Evolutionary conservation across 30 jellyfish, hydroid and myxozoan species (phyloP).

Genomic region (Morbakka virulenta): DNA sequence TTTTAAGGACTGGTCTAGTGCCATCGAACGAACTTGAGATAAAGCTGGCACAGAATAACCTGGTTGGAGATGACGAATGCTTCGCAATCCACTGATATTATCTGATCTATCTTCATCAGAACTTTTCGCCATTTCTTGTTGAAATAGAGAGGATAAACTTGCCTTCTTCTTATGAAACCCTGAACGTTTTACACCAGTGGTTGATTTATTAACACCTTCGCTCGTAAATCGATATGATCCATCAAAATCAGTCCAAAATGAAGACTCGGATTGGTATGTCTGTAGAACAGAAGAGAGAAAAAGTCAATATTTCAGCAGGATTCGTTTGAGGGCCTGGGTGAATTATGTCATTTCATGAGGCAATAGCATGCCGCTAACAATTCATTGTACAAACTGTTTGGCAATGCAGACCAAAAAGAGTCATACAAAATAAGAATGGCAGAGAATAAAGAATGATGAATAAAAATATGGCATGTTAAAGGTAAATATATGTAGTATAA

Average conservation of each 20-base stretch:
- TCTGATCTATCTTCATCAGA: background rate
- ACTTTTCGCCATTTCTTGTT: background rate
- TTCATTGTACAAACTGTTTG: no score
- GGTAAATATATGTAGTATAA: no score
- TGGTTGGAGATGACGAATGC: constrained; percentile 31
- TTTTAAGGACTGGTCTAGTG: constrained; percentile 79
- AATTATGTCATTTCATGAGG: no score
- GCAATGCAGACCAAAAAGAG: no score
- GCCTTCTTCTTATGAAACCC: background rate
- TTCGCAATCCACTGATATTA: background rate
- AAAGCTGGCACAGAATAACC: constrained; percentile 66
- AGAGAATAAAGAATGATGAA: no score
- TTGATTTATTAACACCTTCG: background rate
- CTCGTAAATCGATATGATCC: background rate
- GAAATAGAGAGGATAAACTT: background rate
- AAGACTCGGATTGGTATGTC: background rate
- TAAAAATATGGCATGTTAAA: no score
- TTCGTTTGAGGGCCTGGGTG: no score
- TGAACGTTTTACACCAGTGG: background rate
- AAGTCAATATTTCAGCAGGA: no score
- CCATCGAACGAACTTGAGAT: constrained; percentile 55
- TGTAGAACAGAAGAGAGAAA: background rate
- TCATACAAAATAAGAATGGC: no score
- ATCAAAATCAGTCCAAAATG: background rate
- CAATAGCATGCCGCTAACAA: no score